Base-by-base conservation (phyloP, 2,113 vertebrate species). In the Bubalus kerabau region DNA sequence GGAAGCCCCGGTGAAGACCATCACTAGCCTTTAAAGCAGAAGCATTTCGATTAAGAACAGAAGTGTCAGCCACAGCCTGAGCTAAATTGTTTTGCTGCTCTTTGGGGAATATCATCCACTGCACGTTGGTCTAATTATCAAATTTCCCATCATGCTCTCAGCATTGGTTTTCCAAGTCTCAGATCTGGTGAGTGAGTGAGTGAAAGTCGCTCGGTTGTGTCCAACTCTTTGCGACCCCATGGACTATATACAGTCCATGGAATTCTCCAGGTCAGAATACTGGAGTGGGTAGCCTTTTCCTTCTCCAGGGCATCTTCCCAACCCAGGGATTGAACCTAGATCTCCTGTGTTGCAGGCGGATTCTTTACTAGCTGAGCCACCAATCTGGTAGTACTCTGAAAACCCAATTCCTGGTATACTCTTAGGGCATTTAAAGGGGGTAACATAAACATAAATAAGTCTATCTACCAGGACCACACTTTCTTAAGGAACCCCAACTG, bases 121-220 rank as follows among this genome's bases (percentile, higher is more conserved):
- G 28, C 94, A 89, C 56, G 84, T 48, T 94, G 95, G 46, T 96
- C 67, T 96, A 86, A 87, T 91, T 93, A 92, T 91, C 95, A 90
- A 46, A 87, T 97, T 95, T 90, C 80, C 76, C 87, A 52, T 78
- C 74, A 93, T 93, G 60, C 82, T 76, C 23, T 93, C 74, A 48
- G 92, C 6, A 24, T 23, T 94, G 83, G 36, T 95, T 97, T 97
- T 86, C 24, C 86, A 89, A 83, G 76, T 97, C 92, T 96, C 62
- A 15, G 46, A 78, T 24, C 32, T 83, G 59, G 85, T 76, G 67
- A 71, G 67, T 40, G 67, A 71, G 67, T 12, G 67, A 40, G 10
- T 74, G 21, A 40, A 74, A 23, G 19, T 23, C 2, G 0, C 36
- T 24, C 67, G 13, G 21, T 40, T 74, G 36, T 40, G 36, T 40